phyloP scores from a whole-genome alignment of 2,113 vertebrate genomes.

The Parotia lawesii region DNA sequence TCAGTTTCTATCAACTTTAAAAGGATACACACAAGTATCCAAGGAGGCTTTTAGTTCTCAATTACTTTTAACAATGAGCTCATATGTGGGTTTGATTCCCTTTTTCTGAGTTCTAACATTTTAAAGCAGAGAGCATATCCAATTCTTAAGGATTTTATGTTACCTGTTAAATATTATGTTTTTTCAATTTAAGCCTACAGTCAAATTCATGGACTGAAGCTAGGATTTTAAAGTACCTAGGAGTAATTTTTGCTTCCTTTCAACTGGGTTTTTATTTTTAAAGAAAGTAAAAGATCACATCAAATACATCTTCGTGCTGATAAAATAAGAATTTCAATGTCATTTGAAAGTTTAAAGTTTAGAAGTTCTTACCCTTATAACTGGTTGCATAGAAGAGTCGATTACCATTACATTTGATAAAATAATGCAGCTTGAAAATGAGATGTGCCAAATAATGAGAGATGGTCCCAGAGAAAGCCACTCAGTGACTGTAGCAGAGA shows the following conservation, averaged over 20 bases:
- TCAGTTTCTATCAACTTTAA: not conserved
- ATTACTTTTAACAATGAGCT: not conserved
- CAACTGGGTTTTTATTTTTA: not conserved
- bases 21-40: not conserved
- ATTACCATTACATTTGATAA: not conserved
- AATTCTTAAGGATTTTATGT: conserved; percentile 4
- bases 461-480: not conserved
- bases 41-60: not conserved
- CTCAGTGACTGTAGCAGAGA: not conserved
- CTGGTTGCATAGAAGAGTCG: not conserved
- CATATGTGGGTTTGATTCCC: not conserved
- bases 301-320: not conserved
- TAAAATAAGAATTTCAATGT: not conserved
- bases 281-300: not conserved
- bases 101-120: conserved; percentile 1
- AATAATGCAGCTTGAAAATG: not conserved
- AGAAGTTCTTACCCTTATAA: not conserved
- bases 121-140: not conserved
- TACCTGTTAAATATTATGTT: conserved; percentile 22
- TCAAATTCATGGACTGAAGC: conserved; percentile 23
- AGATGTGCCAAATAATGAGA: not conserved
- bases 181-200: conserved; percentile 20
- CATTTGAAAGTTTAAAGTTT: not conserved
- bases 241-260: conserved; percentile 1
- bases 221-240: not conserved